Evolutionary conservation across 2,797 vertebrate species (phyloP), one percentile per base, ranked within the genome.

Genomic region (Scolopax rusticola): DNA sequence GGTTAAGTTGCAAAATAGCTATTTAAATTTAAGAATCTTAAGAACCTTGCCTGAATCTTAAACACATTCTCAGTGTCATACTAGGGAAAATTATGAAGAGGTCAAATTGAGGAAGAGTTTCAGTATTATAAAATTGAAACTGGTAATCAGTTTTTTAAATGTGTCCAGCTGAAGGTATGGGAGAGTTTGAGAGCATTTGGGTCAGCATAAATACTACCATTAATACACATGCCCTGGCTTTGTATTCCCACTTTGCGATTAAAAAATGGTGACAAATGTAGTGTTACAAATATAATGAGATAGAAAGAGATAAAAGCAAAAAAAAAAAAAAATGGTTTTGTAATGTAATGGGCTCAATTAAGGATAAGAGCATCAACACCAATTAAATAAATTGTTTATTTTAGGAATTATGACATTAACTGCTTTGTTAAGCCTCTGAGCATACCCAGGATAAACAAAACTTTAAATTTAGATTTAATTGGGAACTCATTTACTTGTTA

Each of bases 401-500:
- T 73, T 33, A 89, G 51, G 68, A 92, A 54, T 87, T 86, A 41
- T 71, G 28, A 54, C 85, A 73, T 54, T 69, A 93, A 87, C 43
- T 78, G 33, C 27, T 82, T 83, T 82, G 40, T 76, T 89, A 92
- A 89, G 17, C 15, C 51, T 74, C 60, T 59, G 40, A 73, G 40
- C 47, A 87, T 28, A 30, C 24, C 33, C 47, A 89, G 30, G 27
- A 67, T 79, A 91, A 92, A 89, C 4, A 84, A 69, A 95, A 79
- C 11, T 12, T 86, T 41, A 90, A 68, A 90, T 90, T 79, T 77
- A 48, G 27, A 61, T 73, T 89, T 93, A 89, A 79, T 83, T 83
- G 19, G 43, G 40, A 93, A 12, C 56, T 91, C 68, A 79, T 91
- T 89, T 82, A 67, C 54, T 43, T 40, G 21, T 69, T 69, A 36